Evolutionary conservation across 1,140 invertebrate genomes (phyloP).

Genomic region (Drosophila persimilis): DNA sequence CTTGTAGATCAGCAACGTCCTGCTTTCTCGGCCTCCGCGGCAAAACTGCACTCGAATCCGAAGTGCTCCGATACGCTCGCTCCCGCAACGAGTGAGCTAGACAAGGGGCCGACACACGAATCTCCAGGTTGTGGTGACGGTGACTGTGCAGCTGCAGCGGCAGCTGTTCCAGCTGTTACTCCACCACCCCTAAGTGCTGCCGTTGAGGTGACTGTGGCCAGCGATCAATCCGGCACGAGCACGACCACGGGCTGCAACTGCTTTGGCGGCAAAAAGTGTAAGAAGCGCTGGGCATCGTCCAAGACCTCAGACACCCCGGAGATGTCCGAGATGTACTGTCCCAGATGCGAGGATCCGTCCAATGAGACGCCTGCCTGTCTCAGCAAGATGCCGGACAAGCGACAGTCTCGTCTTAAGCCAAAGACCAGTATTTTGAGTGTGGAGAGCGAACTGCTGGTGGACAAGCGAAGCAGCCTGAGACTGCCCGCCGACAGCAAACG

Average conservation of each 20-base stretch:
- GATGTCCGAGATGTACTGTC: constrained; percentile 84
- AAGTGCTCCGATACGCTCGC: constrained; percentile 69
- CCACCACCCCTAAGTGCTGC: constrained; percentile 66
- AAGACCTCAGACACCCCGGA: constrained; percentile 66
- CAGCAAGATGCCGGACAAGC: constrained; percentile 83
- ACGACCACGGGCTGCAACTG: constrained; percentile 79
- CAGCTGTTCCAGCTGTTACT: constrained; percentile 58
- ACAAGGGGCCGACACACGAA: constrained; percentile 17
- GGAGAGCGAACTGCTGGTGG: constrained; percentile 79
- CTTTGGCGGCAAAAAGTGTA: constrained; percentile 82
- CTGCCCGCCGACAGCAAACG: constrained; percentile 48
- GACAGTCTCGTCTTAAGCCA: constrained; percentile 72
- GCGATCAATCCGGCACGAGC: constrained; percentile 71
- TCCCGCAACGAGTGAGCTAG: constrained; percentile 28
- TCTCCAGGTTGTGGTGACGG: constrained; percentile 1
- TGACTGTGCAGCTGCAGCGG: constrained; percentile 19
- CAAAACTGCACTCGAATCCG: constrained; percentile 79
- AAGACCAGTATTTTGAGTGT: constrained; percentile 74
- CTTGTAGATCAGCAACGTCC: constrained; percentile 83
- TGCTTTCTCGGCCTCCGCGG: constrained; percentile 83
- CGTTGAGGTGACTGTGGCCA: constrained; percentile 62
- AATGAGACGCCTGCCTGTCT: constrained; percentile 84
- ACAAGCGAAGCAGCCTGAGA: constrained; percentile 63
- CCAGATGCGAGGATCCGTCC: constrained; percentile 82
- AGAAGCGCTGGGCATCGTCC: constrained; percentile 79